Conservation (phyloP, 2,888 invertebrate genomes). For the Chironomus tentans region DNA sequence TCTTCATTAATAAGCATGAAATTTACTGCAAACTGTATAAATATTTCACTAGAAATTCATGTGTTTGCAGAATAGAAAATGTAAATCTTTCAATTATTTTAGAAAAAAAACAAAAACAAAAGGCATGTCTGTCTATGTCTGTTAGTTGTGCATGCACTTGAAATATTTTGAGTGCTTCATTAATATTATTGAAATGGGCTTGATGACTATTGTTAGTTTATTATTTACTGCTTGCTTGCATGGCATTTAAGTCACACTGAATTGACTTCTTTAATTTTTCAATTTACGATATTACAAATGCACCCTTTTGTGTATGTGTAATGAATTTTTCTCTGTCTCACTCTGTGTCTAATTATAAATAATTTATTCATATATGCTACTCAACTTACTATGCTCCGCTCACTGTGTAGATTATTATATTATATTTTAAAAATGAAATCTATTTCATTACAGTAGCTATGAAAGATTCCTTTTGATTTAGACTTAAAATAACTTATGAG, state of each 20-base stretch:
- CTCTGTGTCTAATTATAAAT: too few relatives aligned
- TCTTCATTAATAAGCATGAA: slow-evolving; percentile 14
- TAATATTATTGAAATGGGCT: background rate
- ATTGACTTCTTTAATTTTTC: too few relatives aligned
- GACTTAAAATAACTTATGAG: too few relatives aligned
- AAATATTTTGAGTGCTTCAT: background rate
- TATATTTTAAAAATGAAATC: too few relatives aligned
- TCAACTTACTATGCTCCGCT: too few relatives aligned
- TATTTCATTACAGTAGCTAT: too few relatives aligned
- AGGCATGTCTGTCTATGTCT: background rate
- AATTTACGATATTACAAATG: background rate
- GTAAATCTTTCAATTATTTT: background rate
- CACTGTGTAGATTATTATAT: too few relatives aligned
- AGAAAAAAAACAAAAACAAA: background rate
- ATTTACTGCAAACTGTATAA: background rate
- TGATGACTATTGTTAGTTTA: background rate
- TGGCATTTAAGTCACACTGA: too few relatives aligned
- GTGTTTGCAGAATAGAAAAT: background rate
- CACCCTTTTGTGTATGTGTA: background rate
- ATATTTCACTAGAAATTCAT: background rate
- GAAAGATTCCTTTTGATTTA: too few relatives aligned
- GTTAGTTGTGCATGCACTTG: background rate
- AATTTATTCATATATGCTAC: too few relatives aligned
- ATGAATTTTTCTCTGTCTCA: too few relatives aligned
- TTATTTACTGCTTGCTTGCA: too few relatives aligned